Evolutionary conservation across 1,140 invertebrate genomes (phyloP), one percentile per base, ranked within the genome.

Genomic region (Adelges cooleyi): DNA sequence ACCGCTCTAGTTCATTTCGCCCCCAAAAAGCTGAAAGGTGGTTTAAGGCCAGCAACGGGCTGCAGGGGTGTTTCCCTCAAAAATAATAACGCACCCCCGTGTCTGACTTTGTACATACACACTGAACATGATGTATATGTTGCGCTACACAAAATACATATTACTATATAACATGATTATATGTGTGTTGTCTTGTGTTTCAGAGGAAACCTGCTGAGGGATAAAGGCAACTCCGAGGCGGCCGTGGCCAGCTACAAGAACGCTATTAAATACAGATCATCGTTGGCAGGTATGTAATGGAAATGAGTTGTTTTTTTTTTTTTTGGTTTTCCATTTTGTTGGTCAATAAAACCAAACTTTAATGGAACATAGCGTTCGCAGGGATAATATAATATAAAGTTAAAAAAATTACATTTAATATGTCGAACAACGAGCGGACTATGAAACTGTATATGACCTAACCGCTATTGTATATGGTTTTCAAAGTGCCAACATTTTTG

Each of bases 151-250:
- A 17, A 44, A 44, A 8, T 15, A 3, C 15, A 46, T 48, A 46
- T 15, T n/a, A 53, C 38, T 36, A 53, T n/a, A n/a, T 38, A 53
- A 53, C 3, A 17, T 25, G 15, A 49, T 46, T 22, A 50, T 50
- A 3, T 50, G 15, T 4, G 3, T 4, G n/a, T n/a, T 4, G 22
- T 69, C 70, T 70, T 71, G 78, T 79, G 77, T 87, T 85, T 50
- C 84, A 98, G 93, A 73, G 94, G 94, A 65, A 89, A 95, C 72
- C 78, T 97, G 71, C 83, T 92, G 70, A 93, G 96, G 78, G 89
- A 92, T 69, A 86, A 90, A 77, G 86, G 86, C 71, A 81, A 90
- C 71, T 87, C 87, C 73, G 82, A 90, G 70, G 89, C 94, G 74
- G 92, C 94, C 48, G 86, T 97, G 69, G 81, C 87, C 73, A 93